Conservation (phyloP, 2,888 invertebrate genomes). For the Phorcus lineatus region DNA sequence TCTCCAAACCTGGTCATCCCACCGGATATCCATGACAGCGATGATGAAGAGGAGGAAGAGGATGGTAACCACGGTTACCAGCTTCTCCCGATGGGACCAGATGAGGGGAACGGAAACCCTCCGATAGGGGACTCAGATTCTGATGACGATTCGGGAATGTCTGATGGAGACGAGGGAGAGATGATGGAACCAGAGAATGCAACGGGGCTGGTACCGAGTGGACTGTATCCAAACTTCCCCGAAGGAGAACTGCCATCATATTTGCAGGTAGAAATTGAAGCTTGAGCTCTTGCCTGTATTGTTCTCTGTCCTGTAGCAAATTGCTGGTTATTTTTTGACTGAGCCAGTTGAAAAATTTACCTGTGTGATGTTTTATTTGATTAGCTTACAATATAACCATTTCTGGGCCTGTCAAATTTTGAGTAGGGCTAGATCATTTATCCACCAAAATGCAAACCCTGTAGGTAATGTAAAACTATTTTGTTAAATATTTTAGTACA, state of each 20-base stretch:
- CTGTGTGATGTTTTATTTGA: no score
- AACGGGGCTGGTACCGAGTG: neutral
- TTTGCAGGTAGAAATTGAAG: neutral
- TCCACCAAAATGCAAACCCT: no score
- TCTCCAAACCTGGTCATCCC: neutral
- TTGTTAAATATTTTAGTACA: no score
- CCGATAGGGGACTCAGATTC: neutral
- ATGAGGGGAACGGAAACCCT: neutral
- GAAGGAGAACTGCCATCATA: neutral
- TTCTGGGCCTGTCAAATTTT: no score
- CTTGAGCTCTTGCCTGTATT: no score
- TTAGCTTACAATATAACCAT: no score
- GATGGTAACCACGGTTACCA: neutral
- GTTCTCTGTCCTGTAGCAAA: no score
- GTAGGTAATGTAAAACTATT: no score
- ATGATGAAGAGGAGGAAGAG: conserved; percentile 2
- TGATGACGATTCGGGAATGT: conserved; percentile 6
- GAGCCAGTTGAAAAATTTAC: no score
- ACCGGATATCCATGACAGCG: neutral
- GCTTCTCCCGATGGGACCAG: neutral
- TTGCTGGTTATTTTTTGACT: no score
- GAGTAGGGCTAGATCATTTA: no score
- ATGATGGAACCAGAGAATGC: neutral
- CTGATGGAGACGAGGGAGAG: neutral
- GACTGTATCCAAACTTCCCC: neutral